Evolutionary conservation across 2,113 vertebrate species (phyloP).

Genomic region (Paraplagusia blochii): DNA sequence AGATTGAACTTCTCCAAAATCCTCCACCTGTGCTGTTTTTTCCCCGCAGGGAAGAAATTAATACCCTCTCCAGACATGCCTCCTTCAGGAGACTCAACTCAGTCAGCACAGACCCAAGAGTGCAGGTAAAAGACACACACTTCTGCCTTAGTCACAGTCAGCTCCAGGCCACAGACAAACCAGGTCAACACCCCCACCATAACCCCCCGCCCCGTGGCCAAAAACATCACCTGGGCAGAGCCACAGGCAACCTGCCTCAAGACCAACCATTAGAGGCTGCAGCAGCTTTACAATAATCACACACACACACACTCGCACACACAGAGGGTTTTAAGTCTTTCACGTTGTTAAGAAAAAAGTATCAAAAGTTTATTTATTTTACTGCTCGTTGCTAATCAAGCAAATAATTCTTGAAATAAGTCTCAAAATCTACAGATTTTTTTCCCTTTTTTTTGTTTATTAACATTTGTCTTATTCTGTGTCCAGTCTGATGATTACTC

Average conservation of each 20-base stretch:
- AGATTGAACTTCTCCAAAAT: constrained; percentile 12
- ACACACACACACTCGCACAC: too few relatives aligned
- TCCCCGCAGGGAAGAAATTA: constrained; percentile 80
- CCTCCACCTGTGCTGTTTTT: constrained; percentile 12
- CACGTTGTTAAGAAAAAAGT: too few relatives aligned
- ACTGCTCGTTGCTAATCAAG: too few relatives aligned
- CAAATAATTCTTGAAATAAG: too few relatives aligned
- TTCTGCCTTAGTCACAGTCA: constrained; percentile 14
- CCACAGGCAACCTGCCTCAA: too few relatives aligned
- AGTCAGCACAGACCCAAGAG: constrained; percentile 75
- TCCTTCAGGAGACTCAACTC: constrained; percentile 88
- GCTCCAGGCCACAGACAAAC: constrained; percentile 11
- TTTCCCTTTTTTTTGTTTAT: not conserved
- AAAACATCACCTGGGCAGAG: too few relatives aligned
- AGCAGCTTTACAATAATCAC: constrained; percentile 26
- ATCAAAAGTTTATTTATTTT: too few relatives aligned
- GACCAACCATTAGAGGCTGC: constrained; percentile 46
- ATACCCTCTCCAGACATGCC: constrained; percentile 81
- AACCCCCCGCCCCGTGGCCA: not conserved
- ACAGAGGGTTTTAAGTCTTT: too few relatives aligned
- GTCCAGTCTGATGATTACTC: constrained; percentile 75
- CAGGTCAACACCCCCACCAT: constrained; percentile 17
- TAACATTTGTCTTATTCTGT: constrained; percentile 1
- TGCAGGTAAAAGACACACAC: constrained; percentile 69
- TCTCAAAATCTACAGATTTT: too few relatives aligned